phyloP scores from a whole-genome alignment of 2,113 vertebrate genomes.

The Macrotus californicus region DNA sequence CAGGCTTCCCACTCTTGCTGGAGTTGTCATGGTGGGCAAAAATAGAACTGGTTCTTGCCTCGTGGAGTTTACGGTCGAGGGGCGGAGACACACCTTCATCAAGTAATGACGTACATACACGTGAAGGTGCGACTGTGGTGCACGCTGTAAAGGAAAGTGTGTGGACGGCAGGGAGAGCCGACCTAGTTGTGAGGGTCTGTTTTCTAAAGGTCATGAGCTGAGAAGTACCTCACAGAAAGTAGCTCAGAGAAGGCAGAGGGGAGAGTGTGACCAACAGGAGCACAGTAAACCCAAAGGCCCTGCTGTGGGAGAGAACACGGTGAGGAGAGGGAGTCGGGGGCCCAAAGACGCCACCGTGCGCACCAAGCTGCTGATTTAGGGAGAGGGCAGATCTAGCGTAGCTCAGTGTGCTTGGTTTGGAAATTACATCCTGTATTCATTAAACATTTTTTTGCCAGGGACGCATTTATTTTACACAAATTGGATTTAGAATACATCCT shows the following conservation, averaged over 20 bases:
- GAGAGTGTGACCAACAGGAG: background rate
- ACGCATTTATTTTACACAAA: background rate
- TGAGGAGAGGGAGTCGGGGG: background rate
- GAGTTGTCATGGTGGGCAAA: background rate
- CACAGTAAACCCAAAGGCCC: background rate
- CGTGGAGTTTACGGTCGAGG: background rate
- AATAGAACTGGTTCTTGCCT: background rate
- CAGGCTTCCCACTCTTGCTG: background rate
- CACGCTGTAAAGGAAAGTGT: background rate
- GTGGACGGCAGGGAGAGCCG: background rate
- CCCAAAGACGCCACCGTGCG: fast-evolving
- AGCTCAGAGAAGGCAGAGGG: background rate
- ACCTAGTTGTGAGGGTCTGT: background rate
- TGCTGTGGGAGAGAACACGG: too few species aligned
- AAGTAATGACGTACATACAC: background rate
- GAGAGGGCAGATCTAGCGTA: background rate
- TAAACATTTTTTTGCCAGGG: background rate
- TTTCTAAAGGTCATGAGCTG: background rate
- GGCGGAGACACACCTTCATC: background rate
- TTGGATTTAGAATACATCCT: background rate
- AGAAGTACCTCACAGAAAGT: background rate
- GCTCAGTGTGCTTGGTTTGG: background rate
- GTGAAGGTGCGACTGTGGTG: background rate
- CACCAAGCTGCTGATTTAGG: background rate
- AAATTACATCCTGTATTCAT: background rate